These are phyloP conservation scores for Rostratula benghalensis DNA, from an alignment of 2,113 vertebrate species.

Conservation along the genomic window DNA sequence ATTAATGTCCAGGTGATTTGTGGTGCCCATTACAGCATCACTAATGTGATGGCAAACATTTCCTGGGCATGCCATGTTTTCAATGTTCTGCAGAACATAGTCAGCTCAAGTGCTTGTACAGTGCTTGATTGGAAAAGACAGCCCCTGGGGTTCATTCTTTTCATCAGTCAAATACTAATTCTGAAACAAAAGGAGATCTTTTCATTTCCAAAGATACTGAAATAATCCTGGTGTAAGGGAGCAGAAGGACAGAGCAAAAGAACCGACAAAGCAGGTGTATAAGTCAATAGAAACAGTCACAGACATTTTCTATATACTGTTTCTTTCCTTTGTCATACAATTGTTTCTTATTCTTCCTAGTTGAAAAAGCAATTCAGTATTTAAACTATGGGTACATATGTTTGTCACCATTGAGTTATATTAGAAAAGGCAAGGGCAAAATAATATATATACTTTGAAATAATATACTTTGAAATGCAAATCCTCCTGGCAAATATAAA, in stretches of 20 bases:
- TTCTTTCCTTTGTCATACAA: not conserved
- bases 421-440: not conserved
- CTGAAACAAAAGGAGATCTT: conserved; percentile 40
- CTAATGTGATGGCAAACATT: conserved; percentile 74
- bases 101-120: conserved; percentile 51
- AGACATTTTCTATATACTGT: not conserved
- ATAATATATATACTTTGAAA: not conserved
- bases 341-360: not conserved
- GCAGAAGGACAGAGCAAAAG: conserved; percentile 20
- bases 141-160: conserved; percentile 64
- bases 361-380: not conserved
- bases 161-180: conserved; percentile 50
- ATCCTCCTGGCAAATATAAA: not conserved
- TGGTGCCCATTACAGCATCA: conserved; percentile 77
- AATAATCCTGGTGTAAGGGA: conserved; percentile 26
- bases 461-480: not conserved
- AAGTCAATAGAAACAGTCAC: not conserved
- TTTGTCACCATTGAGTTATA: not conserved
- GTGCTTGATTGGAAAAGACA: conserved; percentile 63
- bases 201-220: conserved; percentile 48
- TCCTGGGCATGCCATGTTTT: conserved; percentile 68
- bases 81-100: conserved; percentile 58
- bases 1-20: conserved; percentile 76
- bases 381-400: not conserved
- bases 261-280: not conserved